Evolutionary conservation across 2,888 invertebrate species (phyloP).

Genomic region (Perdita meconis): DNA sequence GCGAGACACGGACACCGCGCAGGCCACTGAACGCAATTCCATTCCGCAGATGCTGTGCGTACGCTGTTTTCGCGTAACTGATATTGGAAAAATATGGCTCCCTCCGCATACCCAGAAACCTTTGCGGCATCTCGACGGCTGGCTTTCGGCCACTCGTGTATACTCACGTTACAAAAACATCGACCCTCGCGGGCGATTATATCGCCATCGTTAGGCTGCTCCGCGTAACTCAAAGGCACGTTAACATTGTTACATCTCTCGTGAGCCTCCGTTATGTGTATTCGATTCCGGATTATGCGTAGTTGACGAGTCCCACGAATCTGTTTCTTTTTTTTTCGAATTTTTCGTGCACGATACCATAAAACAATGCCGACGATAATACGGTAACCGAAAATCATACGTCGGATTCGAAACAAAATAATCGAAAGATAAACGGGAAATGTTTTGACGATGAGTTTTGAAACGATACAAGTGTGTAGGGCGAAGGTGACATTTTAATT

Average conservation of each 20-base stretch:
- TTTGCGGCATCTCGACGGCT: constrained; percentile 83
- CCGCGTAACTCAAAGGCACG: constrained; percentile 52
- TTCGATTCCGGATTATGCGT: constrained; percentile 22
- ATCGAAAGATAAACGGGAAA: background rate
- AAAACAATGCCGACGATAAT: no score
- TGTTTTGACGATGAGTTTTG: constrained; percentile 1
- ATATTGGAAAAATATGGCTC: constrained; percentile 87
- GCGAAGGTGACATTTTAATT: constrained; percentile 42
- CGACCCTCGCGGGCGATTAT: constrained; percentile 61
- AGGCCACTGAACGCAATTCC: constrained; percentile 65
- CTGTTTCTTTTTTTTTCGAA: no score
- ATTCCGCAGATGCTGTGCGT: constrained; percentile 76
- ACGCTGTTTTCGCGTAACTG: constrained; percentile 85
- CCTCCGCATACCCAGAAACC: constrained; percentile 86
- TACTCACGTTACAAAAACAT: constrained; percentile 71
- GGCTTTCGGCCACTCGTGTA: constrained; percentile 73
- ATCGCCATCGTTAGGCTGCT: constrained; percentile 63
- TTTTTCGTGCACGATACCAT: no score
- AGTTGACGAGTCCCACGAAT: background rate
- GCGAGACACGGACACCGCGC: constrained; percentile 56
- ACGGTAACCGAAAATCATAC: no score
- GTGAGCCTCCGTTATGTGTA: no score
- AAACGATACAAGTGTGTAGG: constrained; percentile 20
- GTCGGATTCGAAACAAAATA: no score
- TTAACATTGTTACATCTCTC: constrained; percentile 57